phyloP scores from a whole-genome alignment of 2,113 vertebrate genomes.

The Megaceryle torquata region DNA sequence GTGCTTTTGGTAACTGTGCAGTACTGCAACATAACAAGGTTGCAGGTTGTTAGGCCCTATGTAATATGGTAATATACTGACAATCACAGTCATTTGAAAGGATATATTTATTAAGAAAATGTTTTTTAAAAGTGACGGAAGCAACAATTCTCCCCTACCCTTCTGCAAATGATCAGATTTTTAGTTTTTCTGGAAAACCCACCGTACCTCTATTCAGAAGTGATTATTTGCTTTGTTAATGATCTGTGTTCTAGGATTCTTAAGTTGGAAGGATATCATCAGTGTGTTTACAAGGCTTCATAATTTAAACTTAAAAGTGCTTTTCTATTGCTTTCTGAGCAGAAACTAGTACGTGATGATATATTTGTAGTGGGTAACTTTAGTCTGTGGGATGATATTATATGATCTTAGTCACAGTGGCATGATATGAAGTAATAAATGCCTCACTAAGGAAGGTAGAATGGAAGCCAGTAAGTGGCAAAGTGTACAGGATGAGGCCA shows the following conservation, averaged over 20 bases:
- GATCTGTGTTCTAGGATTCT: neutral
- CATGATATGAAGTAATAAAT: constrained; percentile 44
- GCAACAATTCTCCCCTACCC: constrained; percentile 56
- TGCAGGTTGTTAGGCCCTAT: constrained; percentile 66
- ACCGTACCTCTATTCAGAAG: constrained; percentile 35
- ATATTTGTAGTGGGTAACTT: constrained; percentile 37
- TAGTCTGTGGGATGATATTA: constrained; percentile 50
- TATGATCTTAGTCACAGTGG: constrained; percentile 55
- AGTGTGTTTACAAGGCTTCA: constrained; percentile 58
- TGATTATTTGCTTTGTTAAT: constrained; percentile 14
- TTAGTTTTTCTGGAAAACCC: constrained; percentile 28
- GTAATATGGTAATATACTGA: constrained; percentile 75
- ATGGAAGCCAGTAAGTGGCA: constrained; percentile 44
- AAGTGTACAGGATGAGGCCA: constrained; percentile 64
- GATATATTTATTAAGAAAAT: constrained; percentile 73
- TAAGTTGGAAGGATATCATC: constrained; percentile 23
- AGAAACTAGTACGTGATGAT: constrained; percentile 55
- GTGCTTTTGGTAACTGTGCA: constrained; percentile 63
- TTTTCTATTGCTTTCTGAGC: constrained; percentile 65
- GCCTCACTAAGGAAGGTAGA: constrained; percentile 60
- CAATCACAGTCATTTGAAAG: constrained; percentile 80
- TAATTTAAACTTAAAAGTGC: constrained; percentile 48
- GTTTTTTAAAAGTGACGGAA: constrained; percentile 67
- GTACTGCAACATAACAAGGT: constrained; percentile 55
- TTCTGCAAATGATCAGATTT: constrained; percentile 5